Conservation (phyloP, 1,140 invertebrate genomes). For the Zophobas atratus region DNA sequence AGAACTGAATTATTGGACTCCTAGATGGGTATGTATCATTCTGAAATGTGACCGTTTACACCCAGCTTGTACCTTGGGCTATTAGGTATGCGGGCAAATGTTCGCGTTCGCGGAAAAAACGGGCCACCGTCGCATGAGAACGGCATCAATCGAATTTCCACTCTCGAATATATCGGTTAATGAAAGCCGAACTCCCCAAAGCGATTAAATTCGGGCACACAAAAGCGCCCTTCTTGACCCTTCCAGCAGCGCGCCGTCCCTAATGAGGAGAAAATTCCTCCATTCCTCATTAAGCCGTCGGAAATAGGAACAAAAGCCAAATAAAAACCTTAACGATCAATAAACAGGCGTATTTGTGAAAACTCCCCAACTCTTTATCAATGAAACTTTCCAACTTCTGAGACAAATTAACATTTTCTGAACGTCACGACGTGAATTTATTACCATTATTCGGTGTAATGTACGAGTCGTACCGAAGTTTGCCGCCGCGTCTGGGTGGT, state of each 20-base stretch:
- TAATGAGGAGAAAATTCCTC: slow-evolving; percentile 23
- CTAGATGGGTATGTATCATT: slow-evolving; percentile 58
- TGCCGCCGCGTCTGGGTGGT: slow-evolving; percentile 13
- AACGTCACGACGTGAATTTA: slow-evolving; percentile 13
- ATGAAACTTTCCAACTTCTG: slow-evolving; percentile 6
- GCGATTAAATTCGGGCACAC: neutral
- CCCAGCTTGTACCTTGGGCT: slow-evolving; percentile 39
- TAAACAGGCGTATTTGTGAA: slow-evolving; percentile 30
- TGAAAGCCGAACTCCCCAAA: neutral
- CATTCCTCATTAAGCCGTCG: slow-evolving; percentile 23
- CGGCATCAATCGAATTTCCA: too few relatives aligned
- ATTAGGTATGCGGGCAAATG: slow-evolving; percentile 32
- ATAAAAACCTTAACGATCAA: slow-evolving; percentile 35
- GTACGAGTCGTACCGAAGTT: slow-evolving; percentile 15
- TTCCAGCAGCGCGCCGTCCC: neutral
- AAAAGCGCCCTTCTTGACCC: slow-evolving; percentile 14
- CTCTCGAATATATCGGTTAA: neutral
- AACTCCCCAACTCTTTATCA: slow-evolving; percentile 27
- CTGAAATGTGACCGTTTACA: slow-evolving; percentile 49
- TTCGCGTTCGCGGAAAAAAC: neutral
- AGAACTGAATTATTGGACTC: slow-evolving; percentile 61
- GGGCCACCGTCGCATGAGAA: neutral
- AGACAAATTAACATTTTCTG: slow-evolving; percentile 36
- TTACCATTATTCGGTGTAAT: slow-evolving; percentile 21
- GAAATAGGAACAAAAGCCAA: slow-evolving; percentile 20